Evolutionary conservation across 2,113 vertebrate species (phyloP), one percentile per base, ranked within the genome.

Genomic region (Coreoperca whiteheadi): DNA sequence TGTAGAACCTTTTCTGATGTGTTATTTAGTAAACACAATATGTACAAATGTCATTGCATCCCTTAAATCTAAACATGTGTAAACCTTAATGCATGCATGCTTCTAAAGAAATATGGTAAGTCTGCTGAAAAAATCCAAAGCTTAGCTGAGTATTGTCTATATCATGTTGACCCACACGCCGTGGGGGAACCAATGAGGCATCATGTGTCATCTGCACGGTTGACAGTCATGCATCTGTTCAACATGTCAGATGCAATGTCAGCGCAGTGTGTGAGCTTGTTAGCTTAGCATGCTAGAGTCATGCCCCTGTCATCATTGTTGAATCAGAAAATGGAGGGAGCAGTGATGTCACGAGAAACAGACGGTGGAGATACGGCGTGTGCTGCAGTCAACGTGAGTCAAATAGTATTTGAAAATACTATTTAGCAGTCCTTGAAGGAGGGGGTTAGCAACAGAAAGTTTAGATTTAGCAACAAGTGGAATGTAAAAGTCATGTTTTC

Each of bases 241-340:
- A 80, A 77, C 79, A 85, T 79, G 57, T 87, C 71, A 46, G 65
- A 41, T 41, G 32, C 51, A 16, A 54, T 79, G 74, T 76, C 54
- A 85, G 85, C 65, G 6, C n/a, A 50, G 70, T 71, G 67, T 51
- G 79, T 82, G 78, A 77, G 79, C 85, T 30, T 67, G 56, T 77
- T 72, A 86, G 83, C 82, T 77, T 86, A 81, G 81, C 93, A 93
- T 93, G 91, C 92, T 88, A 30, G 70, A 32, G 70, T 82, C 89
- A 89, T 90, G 90, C 92, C 61, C 53, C 41, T 81, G 48, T 41
- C 30, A 59, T 77, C 6, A 6, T 21, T 41, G 50, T n/a, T 8
- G 16, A 37, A 61, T 81, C 41, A 23, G 25, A 37, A 50, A 81
- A 51, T 1, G 63, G 68, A 73, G 53, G 67, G 59, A n/a, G 43